A percentile compares a stretch with the other conserved stretches of the same genome.
phyloP scores from a whole-genome alignment of 2,888 invertebrate genomes.

The Eupithecia dodoneata region DNA sequence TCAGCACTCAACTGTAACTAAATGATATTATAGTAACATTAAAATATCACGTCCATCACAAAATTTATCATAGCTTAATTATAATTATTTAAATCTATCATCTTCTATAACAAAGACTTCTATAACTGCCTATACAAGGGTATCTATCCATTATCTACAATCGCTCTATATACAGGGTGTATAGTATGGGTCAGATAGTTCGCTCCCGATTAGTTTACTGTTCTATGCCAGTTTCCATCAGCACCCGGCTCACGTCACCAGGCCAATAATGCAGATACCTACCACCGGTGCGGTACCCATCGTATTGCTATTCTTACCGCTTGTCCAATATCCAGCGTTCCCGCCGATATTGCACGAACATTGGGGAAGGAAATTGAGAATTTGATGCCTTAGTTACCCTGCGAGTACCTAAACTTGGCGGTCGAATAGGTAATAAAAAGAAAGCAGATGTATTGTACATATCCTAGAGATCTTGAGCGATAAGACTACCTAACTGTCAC shows the following conservation, averaged over 20 bases:
- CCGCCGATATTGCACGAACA: constrained; percentile 33
- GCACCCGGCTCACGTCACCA: constrained; percentile 57
- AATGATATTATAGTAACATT: no score
- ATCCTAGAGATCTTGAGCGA: background rate
- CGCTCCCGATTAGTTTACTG: constrained; percentile 12
- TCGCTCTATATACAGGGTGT: background rate
- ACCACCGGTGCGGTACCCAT: constrained; percentile 40
- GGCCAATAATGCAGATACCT: constrained; percentile 60
- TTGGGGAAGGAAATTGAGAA: constrained; percentile 19
- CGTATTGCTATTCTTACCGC: constrained; percentile 71
- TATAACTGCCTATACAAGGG: background rate
- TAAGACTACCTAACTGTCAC: no score
- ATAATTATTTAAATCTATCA: background rate
- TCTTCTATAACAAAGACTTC: background rate
- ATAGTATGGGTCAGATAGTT: background rate
- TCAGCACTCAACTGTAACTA: no score
- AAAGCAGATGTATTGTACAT: background rate
- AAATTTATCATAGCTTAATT: background rate
- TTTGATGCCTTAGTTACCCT: constrained; percentile 11
- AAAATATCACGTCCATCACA: background rate
- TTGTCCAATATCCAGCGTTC: constrained; percentile 9
- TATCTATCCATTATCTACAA: background rate
- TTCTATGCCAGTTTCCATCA: constrained; percentile 45
- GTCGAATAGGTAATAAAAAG: background rate
- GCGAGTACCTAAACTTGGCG: background rate